Evolutionary conservation across 2,888 invertebrate genomes (phyloP), one percentile per base, ranked within the genome.

Genomic region (Metacarcinus magister): DNA sequence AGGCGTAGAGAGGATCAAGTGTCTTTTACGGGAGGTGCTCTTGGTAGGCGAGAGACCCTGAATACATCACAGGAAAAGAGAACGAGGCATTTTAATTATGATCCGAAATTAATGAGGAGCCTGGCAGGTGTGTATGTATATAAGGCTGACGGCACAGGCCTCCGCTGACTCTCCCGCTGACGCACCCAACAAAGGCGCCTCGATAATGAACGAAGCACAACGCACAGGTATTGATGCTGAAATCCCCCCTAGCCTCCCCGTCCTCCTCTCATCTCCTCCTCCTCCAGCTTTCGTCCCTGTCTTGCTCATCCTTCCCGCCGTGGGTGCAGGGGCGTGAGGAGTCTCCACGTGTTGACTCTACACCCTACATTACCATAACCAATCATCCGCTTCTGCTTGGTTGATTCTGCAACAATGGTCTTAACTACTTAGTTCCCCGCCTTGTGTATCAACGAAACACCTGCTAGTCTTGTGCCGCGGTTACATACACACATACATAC

Each of bases 21-120:
- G 44, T 44, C 44, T 46, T 44, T 44, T 91, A 91, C 23, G n/a
- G 91, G 91, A 43, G 23, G 91, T 3, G 91, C 39, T 87, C 87
- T 87, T 28, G 87, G 32, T 39, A 91, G 91, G 91, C 39, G 60
- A 67, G 60, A 67, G 93, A 67, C 60, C 67, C 93, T 93, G 93
- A 93, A 93, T 93, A 46, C 93, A 93, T 93, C 93, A 93, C 93
- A 93, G 93, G 46, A 67, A 93, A 93, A 32, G 39, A 32, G 39
- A 67, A n/a, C 67, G n/a, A 28, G 93, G 32, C 60, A 32, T 93
- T 93, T 93, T 67, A 93, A 67, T 93, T 54, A 93, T 93, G 93
- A 93, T 93, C 93, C 93, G 67, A 67, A 93, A 93, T 93, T 93
- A 93, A 93, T 93, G 93, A 93, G 93, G 93, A 67, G 32, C 23